phyloP scores from a whole-genome alignment of 2,888 invertebrate species.

The Ptychoptera contaminata region DNA sequence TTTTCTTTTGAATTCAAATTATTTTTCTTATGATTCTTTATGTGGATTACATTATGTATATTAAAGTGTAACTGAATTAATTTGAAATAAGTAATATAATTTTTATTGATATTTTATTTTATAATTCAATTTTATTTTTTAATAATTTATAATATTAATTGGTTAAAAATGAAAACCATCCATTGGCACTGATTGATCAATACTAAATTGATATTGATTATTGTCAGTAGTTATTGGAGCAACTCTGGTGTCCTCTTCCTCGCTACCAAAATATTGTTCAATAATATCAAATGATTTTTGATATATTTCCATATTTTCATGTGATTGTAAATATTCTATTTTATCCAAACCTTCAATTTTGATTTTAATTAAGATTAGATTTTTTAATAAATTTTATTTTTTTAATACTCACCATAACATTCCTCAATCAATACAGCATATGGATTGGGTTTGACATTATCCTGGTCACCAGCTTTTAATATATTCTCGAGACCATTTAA shows the following conservation, averaged over 20 bases:
- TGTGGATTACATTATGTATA: too few species aligned
- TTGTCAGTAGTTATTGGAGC: conserved; percentile 56
- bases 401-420: conserved; percentile 63
- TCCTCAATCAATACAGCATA: conserved; percentile 87
- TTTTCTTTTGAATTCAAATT: too few species aligned
- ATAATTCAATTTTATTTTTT: not conserved
- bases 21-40: too few species aligned
- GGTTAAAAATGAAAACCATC: conserved; percentile 68
- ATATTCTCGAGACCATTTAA: conserved; percentile 93
- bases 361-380: not conserved
- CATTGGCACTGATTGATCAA: conserved; percentile 54
- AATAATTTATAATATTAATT: not conserved
- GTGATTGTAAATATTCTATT: conserved; percentile 93
- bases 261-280: conserved; percentile 88
- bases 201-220: conserved; percentile 54
- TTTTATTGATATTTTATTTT: too few species aligned
- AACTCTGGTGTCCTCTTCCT: conserved; percentile 64
- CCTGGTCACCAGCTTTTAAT: conserved; percentile 75
- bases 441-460: conserved; percentile 65
- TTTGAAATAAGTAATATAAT: too few species aligned
- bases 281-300: conserved; percentile 95
- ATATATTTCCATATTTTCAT: conserved; percentile 93
- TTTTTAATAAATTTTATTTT: not conserved
- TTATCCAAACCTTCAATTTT: conserved; percentile 72
- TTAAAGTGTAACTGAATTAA: too few species aligned